Percentiles rank a stretch among this genome's conserved stretches.
phyloP scores from a whole-genome alignment of 1,140 invertebrate species.

The Drosophila busckii region DNA sequence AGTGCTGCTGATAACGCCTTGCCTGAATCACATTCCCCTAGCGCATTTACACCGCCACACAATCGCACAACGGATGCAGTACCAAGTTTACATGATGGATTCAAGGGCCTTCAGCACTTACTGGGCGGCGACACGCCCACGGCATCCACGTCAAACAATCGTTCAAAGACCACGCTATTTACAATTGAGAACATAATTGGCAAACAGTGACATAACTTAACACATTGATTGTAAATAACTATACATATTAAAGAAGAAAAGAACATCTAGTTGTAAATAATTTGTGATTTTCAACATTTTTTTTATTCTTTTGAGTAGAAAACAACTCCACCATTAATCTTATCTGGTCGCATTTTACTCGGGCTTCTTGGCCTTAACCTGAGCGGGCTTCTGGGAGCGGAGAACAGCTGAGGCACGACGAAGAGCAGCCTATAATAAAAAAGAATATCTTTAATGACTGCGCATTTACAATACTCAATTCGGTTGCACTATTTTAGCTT shows the following conservation, averaged over 20 bases:
- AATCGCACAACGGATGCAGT: constrained; percentile 15
- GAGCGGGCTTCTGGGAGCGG: constrained; percentile 90
- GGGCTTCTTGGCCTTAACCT: constrained; percentile 84
- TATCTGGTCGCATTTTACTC: constrained; percentile 52
- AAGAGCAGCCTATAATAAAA: constrained; percentile 55
- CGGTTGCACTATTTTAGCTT: not conserved
- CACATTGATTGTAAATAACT: constrained; percentile 13
- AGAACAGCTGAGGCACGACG: constrained; percentile 87
- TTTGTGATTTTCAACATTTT: constrained; percentile 52
- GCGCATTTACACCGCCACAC: constrained; percentile 43
- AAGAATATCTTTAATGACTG: too few relatives aligned
- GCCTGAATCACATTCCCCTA: constrained; percentile 57
- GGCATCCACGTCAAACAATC: constrained; percentile 15
- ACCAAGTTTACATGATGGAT: constrained; percentile 7
- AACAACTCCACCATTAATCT: constrained; percentile 56
- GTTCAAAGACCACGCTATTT: constrained; percentile 54
- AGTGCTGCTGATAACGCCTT: constrained; percentile 15
- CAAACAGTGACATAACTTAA: constrained; percentile 34
- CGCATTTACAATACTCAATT: too few relatives aligned
- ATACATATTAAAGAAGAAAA: constrained; percentile 8
- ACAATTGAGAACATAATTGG: constrained; percentile 67
- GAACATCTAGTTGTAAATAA: constrained; percentile 5
- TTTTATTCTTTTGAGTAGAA: constrained; percentile 73
- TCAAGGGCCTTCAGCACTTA: constrained; percentile 40
- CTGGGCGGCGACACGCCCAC: constrained; percentile 10